These are phyloP conservation scores for Stichopus chloronotus DNA, from an alignment of 35 echinoderm and acorn worm genomes.

Conservation along the genomic window DNA sequence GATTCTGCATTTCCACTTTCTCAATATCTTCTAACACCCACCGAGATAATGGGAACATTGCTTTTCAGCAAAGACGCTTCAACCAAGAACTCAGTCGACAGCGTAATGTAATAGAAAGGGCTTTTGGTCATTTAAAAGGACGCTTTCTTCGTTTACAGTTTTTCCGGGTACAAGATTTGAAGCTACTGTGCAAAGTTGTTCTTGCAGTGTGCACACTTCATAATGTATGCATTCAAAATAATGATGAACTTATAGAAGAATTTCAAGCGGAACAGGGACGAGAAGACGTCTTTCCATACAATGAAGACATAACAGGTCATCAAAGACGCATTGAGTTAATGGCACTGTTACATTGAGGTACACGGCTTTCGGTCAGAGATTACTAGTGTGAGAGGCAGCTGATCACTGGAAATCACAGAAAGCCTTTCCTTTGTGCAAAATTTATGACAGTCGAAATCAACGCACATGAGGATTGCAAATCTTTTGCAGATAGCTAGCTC, in stretches of 20 bases:
- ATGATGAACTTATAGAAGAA: conserved; percentile 56
- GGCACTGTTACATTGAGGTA: neutral
- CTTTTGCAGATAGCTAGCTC: no score
- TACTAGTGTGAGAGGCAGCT: neutral
- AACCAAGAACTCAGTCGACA: no score
- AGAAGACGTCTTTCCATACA: conserved; percentile 27
- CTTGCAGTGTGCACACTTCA: conserved; percentile 16
- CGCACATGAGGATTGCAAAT: neutral
- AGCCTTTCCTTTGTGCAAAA: no score
- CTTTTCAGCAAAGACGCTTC: neutral
- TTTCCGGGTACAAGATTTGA: conserved; percentile 25
- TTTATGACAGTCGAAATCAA: neutral
- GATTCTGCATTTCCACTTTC: conserved; percentile 8
- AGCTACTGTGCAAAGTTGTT: conserved; percentile 27
- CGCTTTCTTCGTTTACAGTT: conserved; percentile 38
- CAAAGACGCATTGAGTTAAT: conserved; percentile 41
- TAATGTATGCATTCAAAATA: conserved; percentile 33
- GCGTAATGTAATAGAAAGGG: no score
- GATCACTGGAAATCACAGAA: no score
- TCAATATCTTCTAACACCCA: conserved; percentile 46
- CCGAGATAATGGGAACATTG: conserved; percentile 49
- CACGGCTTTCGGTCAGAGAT: neutral
- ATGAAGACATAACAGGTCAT: conserved; percentile 10
- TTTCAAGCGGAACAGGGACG: conserved; percentile 15
- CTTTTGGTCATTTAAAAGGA: no score